Evolutionary conservation across 2,888 invertebrate genomes (phyloP).

Genomic region (Crematogaster levior): DNA sequence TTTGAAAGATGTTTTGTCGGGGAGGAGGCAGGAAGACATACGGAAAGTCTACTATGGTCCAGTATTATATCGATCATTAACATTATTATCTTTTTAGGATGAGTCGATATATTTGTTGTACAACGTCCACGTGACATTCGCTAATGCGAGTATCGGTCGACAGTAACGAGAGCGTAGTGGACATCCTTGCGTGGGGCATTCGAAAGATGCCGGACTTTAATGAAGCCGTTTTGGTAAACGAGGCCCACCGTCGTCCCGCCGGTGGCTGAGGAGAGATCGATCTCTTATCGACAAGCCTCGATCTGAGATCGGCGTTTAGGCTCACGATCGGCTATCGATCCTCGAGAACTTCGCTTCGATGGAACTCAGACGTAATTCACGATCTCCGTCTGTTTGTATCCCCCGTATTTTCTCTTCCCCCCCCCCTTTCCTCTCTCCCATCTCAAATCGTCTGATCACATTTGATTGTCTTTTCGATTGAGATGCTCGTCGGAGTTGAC

Average conservation of each 20-base stretch:
- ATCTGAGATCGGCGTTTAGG: slow-evolving; percentile 74
- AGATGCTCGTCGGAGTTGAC: slow-evolving; percentile 23
- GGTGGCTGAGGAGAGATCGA: slow-evolving; percentile 67
- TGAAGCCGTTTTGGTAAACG: slow-evolving; percentile 78
- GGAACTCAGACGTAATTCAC: slow-evolving; percentile 70
- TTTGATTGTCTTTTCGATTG: slow-evolving; percentile 31
- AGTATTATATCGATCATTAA: not conserved
- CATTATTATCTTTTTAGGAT: slow-evolving; percentile 10
- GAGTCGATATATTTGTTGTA: slow-evolving; percentile 42
- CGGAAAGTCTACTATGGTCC: not conserved
- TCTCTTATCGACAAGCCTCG: slow-evolving; percentile 74
- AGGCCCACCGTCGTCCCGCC: slow-evolving; percentile 73
- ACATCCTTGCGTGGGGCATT: slow-evolving; percentile 57
- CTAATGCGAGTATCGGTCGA: slow-evolving; percentile 39
- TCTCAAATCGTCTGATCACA: slow-evolving; percentile 9
- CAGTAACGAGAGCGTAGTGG: slow-evolving; percentile 46
- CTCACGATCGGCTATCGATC: slow-evolving; percentile 71
- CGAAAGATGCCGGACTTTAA: slow-evolving; percentile 69
- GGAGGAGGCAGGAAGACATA: too few relatives aligned
- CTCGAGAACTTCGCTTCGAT: slow-evolving; percentile 44
- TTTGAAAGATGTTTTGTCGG: not conserved
- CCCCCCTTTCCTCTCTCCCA: slow-evolving; percentile 4
- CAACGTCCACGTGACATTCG: slow-evolving; percentile 18
- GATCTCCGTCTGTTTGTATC: too few relatives aligned
- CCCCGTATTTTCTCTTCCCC: slow-evolving; percentile 59